Percentiles rank a stretch among this genome's conserved stretches.
phyloP scores from a whole-genome alignment of 2,888 invertebrate genomes.

The Euphydryas editha region DNA sequence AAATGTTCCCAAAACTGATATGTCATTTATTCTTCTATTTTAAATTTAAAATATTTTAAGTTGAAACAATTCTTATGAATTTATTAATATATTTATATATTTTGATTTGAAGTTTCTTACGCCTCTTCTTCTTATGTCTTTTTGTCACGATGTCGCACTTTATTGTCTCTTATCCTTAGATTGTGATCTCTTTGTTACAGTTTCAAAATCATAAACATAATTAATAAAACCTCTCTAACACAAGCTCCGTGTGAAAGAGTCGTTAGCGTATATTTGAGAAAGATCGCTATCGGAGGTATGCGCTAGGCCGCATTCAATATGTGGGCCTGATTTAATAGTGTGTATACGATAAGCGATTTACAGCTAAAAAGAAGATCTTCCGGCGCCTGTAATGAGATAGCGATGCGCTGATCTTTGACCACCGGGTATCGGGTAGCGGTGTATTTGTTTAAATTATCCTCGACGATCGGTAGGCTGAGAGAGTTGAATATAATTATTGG shows the following conservation, averaged over 20 bases:
- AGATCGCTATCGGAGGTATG: conserved; percentile 59
- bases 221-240: conserved; percentile 42
- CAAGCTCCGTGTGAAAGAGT: conserved; percentile 49
- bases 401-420: conserved; percentile 41
- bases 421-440: conserved; percentile 36
- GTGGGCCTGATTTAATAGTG: conserved; percentile 33
- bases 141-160: not conserved
- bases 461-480: not conserved
- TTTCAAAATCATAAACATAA: conserved; percentile 33
- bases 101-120: too few relatives aligned
- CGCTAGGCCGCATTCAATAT: conserved; percentile 45
- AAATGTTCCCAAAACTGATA: too few relatives aligned
- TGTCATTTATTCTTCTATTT: too few relatives aligned
- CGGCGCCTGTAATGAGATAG: conserved; percentile 46
- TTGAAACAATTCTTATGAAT: too few relatives aligned
- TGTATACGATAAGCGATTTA: conserved; percentile 42
- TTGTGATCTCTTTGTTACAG: conserved; percentile 11
- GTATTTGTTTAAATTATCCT: conserved; percentile 28
- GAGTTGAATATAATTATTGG: not conserved
- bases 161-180: not conserved
- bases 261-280: conserved; percentile 65
- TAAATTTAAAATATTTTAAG: too few relatives aligned
- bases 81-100: too few relatives aligned
- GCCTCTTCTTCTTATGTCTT: too few relatives aligned
- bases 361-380: conserved; percentile 47